Conservation (phyloP, 2,888 invertebrate genomes). For the Caenorhabditis sp. region DNA sequence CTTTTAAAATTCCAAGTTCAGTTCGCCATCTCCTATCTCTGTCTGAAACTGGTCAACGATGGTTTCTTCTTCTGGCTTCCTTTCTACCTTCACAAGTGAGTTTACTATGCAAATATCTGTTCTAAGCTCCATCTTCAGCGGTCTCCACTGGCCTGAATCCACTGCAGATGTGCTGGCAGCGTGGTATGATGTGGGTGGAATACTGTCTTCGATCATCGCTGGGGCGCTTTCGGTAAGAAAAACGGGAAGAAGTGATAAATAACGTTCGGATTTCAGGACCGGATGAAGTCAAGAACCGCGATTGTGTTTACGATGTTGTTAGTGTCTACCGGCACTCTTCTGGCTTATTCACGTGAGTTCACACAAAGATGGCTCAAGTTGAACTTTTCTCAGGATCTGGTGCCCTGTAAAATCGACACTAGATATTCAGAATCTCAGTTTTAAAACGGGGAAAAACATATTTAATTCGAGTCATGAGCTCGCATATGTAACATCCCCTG, state of each 20-base stretch:
- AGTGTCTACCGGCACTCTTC: constrained; percentile 60
- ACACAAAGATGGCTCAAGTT: no score
- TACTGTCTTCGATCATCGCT: constrained; percentile 81
- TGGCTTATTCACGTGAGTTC: constrained; percentile 62
- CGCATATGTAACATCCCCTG: no score
- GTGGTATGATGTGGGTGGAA: constrained; percentile 85
- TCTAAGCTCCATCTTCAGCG: constrained; percentile 16
- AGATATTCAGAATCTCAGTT: no score
- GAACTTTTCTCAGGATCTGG: no score
- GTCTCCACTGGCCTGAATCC: constrained; percentile 63
- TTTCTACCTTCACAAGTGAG: constrained; percentile 82
- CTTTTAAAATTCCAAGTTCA: constrained; percentile 65
- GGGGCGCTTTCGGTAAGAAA: constrained; percentile 68
- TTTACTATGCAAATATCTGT: background rate
- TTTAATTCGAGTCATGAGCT: no score
- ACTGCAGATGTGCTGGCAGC: constrained; percentile 84
- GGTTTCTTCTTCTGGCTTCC: constrained; percentile 85
- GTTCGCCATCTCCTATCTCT: constrained; percentile 85
- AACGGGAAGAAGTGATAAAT: background rate
- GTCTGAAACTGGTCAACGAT: constrained; percentile 85
- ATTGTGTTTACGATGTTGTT: constrained; percentile 71
- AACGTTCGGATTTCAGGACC: constrained; percentile 44
- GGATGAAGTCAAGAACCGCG: constrained; percentile 68
- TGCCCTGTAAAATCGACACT: no score
- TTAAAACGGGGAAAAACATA: no score